Evolutionary conservation across 2,888 invertebrate species (phyloP).

Genomic region (Andrena flavipes): DNA sequence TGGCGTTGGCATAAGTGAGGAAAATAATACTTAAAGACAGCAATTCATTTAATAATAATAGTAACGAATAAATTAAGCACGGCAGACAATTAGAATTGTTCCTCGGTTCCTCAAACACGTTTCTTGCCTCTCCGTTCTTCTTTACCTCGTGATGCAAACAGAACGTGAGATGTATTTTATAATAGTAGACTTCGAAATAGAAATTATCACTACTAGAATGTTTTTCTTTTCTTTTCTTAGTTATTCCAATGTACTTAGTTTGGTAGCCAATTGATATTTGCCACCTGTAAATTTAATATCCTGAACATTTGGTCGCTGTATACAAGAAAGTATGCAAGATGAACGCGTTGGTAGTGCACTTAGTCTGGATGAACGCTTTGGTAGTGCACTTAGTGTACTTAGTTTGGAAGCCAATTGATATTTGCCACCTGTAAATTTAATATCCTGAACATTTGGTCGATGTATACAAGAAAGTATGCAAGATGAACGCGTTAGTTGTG

Average conservation of each 20-base stretch:
- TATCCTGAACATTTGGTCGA: too few species aligned
- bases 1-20: slow-evolving; percentile 16
- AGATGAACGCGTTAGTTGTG: too few species aligned
- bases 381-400: too few species aligned
- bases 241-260: slow-evolving; percentile 5
- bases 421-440: too few species aligned
- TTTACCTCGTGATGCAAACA: slow-evolving; percentile 8
- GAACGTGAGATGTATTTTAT: background rate
- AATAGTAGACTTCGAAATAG: slow-evolving; percentile 2
- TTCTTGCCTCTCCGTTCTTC: background rate
- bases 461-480: too few species aligned
- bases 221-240: background rate
- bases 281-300: slow-evolving; percentile 38
- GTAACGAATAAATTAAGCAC: slow-evolving; percentile 34
- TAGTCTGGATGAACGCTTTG: too few species aligned
- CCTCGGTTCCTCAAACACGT: slow-evolving; percentile 9
- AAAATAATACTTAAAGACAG: slow-evolving; percentile 23
- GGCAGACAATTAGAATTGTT: slow-evolving; percentile 11
- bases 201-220: background rate
- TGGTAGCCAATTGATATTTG: slow-evolving; percentile 42
- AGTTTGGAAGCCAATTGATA: too few species aligned
- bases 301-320: slow-evolving; percentile 58
- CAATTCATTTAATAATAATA: slow-evolving; percentile 37
- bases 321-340: slow-evolving; percentile 28
- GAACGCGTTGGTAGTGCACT: too few species aligned